Evolutionary conservation across 2,113 vertebrate species (phyloP).

Genomic region (Nasalis larvatus): DNA sequence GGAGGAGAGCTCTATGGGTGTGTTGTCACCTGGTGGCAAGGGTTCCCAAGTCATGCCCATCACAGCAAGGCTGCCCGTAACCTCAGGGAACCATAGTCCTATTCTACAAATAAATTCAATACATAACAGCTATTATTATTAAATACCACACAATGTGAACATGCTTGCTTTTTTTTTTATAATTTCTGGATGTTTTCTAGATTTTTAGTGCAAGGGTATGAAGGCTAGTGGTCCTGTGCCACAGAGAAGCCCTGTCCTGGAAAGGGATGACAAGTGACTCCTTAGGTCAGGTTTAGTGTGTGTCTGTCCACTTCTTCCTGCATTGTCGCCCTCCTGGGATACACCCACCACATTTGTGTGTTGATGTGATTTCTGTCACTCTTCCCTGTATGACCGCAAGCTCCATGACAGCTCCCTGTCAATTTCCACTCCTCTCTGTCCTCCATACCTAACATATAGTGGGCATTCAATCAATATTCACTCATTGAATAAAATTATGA

Average conservation of each 20-base stretch:
- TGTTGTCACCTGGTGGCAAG: not conserved
- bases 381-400: not conserved
- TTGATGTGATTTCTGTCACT: not conserved
- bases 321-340: not conserved
- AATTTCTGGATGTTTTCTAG: not conserved
- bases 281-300: not conserved
- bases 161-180: not conserved
- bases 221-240: not conserved
- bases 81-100: not conserved
- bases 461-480: not conserved
- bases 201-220: not conserved
- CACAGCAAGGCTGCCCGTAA: not conserved
- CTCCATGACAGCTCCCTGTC: rapidly evolving
- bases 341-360: not conserved
- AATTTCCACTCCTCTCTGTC: not conserved
- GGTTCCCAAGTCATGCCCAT: not conserved
- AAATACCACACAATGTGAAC: not conserved
- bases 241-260: too few species aligned
- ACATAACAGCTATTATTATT: not conserved
- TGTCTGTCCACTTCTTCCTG: not conserved
- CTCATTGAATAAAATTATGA: not conserved
- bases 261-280: not conserved
- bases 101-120: not conserved
- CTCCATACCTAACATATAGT: not conserved
- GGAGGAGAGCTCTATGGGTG: not conserved